phyloP scores from a whole-genome alignment of 2,113 vertebrate genomes.

The Pseudois nayaur region DNA sequence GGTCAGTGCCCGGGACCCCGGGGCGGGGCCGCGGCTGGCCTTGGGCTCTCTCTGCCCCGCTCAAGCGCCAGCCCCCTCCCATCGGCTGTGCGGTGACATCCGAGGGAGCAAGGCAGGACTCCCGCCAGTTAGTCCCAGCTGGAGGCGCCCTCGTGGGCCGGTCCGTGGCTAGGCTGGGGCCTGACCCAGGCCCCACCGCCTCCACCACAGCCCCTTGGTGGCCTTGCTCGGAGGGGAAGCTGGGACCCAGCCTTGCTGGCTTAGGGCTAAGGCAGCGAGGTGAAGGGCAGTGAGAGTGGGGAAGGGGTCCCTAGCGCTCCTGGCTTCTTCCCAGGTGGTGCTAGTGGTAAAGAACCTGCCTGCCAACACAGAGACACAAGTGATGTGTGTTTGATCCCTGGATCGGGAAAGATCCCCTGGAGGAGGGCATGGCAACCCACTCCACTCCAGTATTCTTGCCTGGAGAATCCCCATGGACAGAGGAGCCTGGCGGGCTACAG shows the following conservation, averaged over 20 bases:
- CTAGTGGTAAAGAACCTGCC: neutral
- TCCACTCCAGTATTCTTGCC: neutral
- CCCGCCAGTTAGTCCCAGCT: neutral
- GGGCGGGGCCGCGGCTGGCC: neutral
- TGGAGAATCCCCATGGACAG: neutral
- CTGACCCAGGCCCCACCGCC: neutral
- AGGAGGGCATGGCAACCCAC: neutral
- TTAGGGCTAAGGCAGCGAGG: neutral
- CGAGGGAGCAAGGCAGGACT: neutral
- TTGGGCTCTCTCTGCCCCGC: neutral
- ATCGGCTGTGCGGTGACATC: neutral
- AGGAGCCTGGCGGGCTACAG: neutral
- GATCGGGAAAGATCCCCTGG: neutral
- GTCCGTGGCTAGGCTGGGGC: neutral
- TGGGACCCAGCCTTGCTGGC: neutral
- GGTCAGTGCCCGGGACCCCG: constrained; percentile 69
- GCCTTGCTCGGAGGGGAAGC: neutral
- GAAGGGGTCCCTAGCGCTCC: neutral
- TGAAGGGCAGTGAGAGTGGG: neutral
- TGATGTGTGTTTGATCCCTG: neutral
- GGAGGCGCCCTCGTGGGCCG: neutral
- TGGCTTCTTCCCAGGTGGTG: neutral
- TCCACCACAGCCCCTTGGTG: neutral
- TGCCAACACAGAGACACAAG: neutral
- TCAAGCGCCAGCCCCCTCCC: neutral